Conservation (phyloP, 2,113 vertebrate species). For the Cynocephalus volans region DNA sequence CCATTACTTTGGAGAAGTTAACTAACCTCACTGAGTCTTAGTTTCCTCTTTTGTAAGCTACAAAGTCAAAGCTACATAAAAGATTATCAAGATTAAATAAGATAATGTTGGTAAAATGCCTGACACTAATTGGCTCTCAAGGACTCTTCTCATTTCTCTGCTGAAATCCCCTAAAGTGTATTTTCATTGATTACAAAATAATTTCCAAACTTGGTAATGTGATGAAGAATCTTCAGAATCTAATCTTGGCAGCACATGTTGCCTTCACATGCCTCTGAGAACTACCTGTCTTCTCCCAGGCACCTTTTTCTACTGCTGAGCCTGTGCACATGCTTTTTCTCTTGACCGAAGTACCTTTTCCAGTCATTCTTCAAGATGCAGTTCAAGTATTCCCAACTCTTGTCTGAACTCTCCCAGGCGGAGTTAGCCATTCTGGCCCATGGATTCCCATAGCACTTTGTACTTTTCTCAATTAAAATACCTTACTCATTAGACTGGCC, state of each 20-base stretch:
- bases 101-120: neutral
- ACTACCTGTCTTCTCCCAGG: neutral
- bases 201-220: neutral
- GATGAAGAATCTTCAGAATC: neutral
- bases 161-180: neutral
- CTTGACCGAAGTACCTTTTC: neutral
- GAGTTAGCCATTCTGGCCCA: neutral
- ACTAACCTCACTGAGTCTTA: neutral
- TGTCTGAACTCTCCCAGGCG: neutral
- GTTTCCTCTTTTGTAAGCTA: neutral
- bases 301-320: neutral
- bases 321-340: neutral
- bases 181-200: neutral
- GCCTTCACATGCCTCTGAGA: neutral
- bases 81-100: neutral
- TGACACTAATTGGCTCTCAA: neutral
- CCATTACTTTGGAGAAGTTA: neutral
- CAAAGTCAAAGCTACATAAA: neutral
- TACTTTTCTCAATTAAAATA: neutral
- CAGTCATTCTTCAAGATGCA: neutral
- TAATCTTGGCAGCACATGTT: neutral
- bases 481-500: neutral
- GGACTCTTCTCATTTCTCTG: neutral
- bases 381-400: neutral
- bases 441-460: neutral